These are phyloP conservation scores for Canis aureus DNA, from an alignment of 2,113 vertebrate species.

Conservation along the genomic window DNA sequence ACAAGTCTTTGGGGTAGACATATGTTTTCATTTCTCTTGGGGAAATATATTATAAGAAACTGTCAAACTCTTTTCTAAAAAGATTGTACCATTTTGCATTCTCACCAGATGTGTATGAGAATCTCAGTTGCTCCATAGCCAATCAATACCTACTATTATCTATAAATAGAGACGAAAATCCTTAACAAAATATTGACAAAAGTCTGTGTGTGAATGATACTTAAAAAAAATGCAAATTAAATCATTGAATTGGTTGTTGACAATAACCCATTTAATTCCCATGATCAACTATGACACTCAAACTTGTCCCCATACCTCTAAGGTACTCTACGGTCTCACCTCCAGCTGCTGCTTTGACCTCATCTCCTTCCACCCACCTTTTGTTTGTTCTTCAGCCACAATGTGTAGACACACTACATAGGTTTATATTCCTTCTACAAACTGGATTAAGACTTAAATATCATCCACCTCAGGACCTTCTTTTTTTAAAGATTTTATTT, in stretches of 20 bases:
- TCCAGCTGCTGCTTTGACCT: neutral
- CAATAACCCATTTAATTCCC: neutral
- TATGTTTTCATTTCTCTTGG: constrained; percentile 1
- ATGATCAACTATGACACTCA: neutral
- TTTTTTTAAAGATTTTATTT: too few relatives aligned
- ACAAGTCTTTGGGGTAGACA: neutral
- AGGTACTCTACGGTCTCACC: neutral
- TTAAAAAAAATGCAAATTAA: neutral
- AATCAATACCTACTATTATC: neutral
- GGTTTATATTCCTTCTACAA: neutral
- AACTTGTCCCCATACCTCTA: neutral
- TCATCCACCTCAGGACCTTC: neutral
- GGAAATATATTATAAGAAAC: constrained; percentile 22
- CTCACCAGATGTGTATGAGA: neutral
- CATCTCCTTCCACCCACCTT: neutral
- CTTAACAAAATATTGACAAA: constrained; percentile 36
- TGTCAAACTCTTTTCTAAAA: neutral
- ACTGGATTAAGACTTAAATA: neutral
- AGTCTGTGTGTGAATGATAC: neutral
- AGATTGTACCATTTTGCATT: neutral
- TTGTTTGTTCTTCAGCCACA: neutral
- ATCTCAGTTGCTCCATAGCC: neutral
- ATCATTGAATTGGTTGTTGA: neutral
- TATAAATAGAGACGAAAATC: neutral
- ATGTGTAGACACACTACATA: neutral